These are phyloP conservation scores for Trematocara macrostoma DNA, from an alignment of 2,113 vertebrate genomes.

Conservation along the genomic window DNA sequence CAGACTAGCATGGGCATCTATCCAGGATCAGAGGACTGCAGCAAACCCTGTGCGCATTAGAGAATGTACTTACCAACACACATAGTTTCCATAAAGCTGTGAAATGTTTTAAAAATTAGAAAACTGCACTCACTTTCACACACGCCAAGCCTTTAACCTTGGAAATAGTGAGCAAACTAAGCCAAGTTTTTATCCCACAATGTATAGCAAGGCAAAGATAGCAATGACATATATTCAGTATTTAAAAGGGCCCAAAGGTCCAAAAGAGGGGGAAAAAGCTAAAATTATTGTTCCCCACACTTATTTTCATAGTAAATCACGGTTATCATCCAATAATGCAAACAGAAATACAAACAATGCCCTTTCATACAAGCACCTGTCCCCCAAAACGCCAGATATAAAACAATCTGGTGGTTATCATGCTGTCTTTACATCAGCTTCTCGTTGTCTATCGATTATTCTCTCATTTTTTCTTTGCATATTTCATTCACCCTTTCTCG, in stretches of 20 bases:
- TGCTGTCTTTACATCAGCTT: not conserved
- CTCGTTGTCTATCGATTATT: not conserved
- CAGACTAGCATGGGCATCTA: conserved; percentile 28
- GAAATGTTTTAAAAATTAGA: not conserved
- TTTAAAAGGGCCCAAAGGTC: not conserved
- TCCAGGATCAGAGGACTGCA: conserved; percentile 49
- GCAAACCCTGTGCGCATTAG: conserved; percentile 24
- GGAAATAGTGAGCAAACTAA: conserved; percentile 12
- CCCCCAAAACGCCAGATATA: not conserved
- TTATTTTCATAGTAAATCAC: not conserved
- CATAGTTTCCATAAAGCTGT: conserved; percentile 26
- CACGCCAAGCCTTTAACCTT: not conserved
- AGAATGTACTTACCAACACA: not conserved
- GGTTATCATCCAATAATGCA: not conserved
- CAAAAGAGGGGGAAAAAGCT: not conserved
- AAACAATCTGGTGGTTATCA: not conserved
- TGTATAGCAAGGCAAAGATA: not conserved
- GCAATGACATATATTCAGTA: not conserved
- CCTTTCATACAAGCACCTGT: not conserved
- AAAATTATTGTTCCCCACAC: not conserved
- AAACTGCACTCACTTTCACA: not conserved
- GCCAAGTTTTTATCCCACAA: not conserved
- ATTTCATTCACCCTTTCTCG: not conserved
- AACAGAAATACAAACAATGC: not conserved
- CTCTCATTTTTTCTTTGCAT: not conserved